Base-by-base conservation (phyloP, 2,888 invertebrate species). In the Nomada lathburiana region DNA sequence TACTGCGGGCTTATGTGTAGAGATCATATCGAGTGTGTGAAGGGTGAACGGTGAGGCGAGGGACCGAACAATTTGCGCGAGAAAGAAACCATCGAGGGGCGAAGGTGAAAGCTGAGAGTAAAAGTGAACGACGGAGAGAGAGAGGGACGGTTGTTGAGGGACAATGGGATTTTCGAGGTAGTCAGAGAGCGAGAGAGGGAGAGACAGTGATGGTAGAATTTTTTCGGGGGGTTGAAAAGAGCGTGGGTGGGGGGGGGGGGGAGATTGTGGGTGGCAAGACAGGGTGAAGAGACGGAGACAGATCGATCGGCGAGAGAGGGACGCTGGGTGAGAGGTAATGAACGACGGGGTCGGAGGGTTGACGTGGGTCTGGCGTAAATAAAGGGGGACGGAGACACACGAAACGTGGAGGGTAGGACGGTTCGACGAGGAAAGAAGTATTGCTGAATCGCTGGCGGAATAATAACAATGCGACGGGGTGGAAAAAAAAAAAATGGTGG, bases 41-140 rank as follows among this genome's bases (percentile, higher is more conserved):
- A 62, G 26, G 36, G 59, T 42, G 76, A 20, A 69, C 42, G 47
- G 50, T 47, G 62, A 36, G 59, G 23, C 16, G 20, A 5, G n/a
- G 53, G 62, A 44, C n/a, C 26, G 74, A 67, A 29, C 18, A 71
- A 52, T 62, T 59, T 55, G 53, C 13, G 16, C 55, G 60, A 13
- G n/a, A 59, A 13, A 36, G 74, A 67, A 70, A 52, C 23, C 55
- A 47, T 9, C 36, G 36, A 36, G 53, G 29, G 42, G 5, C 36
- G 62, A 71, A 75, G 80, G 59, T 70, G 80, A 80, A 69, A 72
- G 60, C 53, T 50, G 65, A 60, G 69, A 63, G 72, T 80, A 73
- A 83, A 70, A 74, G 57, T 64, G 69, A 62, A 60, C 47, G 47
- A 47, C 13, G n/a, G 10, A 23, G 59, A 44, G 50, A n/a, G 53